Evolutionary conservation across 2,113 vertebrate genomes (phyloP).

Genomic region (Onychostoma macrolepis): DNA sequence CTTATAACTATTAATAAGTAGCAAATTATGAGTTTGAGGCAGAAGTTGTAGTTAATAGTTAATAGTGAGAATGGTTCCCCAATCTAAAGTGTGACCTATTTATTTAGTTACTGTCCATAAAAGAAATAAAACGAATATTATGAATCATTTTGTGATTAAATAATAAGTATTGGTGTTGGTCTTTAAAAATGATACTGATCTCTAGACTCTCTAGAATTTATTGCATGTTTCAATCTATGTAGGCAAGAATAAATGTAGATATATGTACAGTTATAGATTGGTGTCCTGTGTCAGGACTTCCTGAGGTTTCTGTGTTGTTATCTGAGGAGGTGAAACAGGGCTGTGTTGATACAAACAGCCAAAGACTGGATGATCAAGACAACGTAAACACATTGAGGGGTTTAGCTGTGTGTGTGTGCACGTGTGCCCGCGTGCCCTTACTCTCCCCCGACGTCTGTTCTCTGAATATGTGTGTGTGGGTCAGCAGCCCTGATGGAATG

Average conservation of each 20-base stretch:
- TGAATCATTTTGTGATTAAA: background rate
- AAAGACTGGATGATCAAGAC: conserved; percentile 1
- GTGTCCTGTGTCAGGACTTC: background rate
- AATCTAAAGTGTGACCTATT: background rate
- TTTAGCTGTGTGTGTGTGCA: conserved; percentile 14
- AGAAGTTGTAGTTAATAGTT: background rate
- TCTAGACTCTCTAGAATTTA: background rate
- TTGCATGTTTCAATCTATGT: background rate
- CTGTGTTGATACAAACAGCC: conserved; percentile 15
- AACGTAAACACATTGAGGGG: conserved; percentile 3
- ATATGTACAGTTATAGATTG: background rate
- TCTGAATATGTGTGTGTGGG: conserved; percentile 33
- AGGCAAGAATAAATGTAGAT: background rate
- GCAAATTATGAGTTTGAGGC: background rate
- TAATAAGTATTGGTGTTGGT: background rate
- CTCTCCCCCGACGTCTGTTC: conserved; percentile 10
- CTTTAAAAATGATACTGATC: background rate
- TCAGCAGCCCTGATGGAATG: conserved; percentile 23
- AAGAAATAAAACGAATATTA: background rate
- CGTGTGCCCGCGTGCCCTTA: background rate
- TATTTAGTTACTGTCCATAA: background rate
- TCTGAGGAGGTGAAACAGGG: background rate
- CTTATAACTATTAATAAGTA: background rate
- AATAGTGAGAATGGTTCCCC: background rate
- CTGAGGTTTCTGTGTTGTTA: background rate